Base-by-base conservation (phyloP, 2,113 vertebrate genomes). In the Lamprotornis superbus region DNA sequence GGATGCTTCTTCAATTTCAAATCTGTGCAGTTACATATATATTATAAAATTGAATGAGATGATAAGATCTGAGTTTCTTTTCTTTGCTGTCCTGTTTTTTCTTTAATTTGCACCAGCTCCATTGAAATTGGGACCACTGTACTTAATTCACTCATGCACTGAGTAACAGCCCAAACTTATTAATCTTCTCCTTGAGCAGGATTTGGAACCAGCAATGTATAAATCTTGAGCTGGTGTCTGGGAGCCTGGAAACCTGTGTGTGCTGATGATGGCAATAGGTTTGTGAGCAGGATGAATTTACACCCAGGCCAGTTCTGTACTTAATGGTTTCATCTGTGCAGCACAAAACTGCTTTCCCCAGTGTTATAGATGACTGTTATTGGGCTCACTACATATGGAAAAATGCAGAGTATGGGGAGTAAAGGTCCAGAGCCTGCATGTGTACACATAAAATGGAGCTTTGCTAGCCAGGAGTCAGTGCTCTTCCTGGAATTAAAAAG, bases 11-110 rank as follows among this genome's bases (percentile, higher is more conserved):
- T 91, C 37, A 21, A 71, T 83, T 89, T 56, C n/a, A 68, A 60
- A 68, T 96, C 22, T 85, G 37, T 37, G 53, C 78, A 77, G 89
- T 93, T 95, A 22, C 30, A 81, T 83, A 92, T 63, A 56, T 63
- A 22, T 12, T 81, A 13, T 65, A 90, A 49, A 33, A 80, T 55
- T 40, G 33, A 95, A 78, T 33, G 12, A 59, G 11, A 8, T 57
- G 13, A 14, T 37, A 61, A 75, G 7, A 46, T 53, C 10, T 23
- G 57, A 20, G 10, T 59, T 70, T 73, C 14, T 65, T 69, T 60
- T 40, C n/a, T 63, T 52, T 57, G 9, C 14, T 84, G 13, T 59
- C 8, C 9, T 78, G 5, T n/a, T 59, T 90, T 87, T 46, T 18
- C 8, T 85, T 73, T 44, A 44, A 30, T 61, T 80, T 61, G 53